Conservation (phyloP, 2,113 vertebrate species). For the Agapornis roseicollis region DNA sequence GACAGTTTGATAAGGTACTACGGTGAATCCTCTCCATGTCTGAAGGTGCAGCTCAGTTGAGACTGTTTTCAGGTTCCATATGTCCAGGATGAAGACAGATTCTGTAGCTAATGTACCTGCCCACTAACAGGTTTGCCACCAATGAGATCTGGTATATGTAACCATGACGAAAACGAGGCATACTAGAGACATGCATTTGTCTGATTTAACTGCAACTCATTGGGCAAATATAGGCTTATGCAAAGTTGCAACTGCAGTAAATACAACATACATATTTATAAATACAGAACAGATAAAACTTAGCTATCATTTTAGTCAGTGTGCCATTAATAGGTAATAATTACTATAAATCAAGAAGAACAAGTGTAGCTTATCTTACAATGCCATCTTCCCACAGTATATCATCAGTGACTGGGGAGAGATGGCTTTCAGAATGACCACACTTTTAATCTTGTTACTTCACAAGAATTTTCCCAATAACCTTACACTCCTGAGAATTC, state of each 20-base stretch:
- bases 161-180: neutral
- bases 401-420: neutral
- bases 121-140: neutral
- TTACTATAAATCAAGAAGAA: neutral
- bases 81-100: neutral
- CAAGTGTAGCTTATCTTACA: neutral
- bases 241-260: neutral
- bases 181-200: neutral
- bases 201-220: neutral
- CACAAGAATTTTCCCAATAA: neutral
- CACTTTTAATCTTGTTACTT: neutral
- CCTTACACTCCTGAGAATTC: neutral
- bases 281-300: neutral
- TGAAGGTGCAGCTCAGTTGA: neutral
- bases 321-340: neutral
- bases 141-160: neutral
- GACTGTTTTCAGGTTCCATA: neutral
- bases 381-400: neutral
- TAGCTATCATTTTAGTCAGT: neutral
- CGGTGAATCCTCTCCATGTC: neutral
- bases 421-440: neutral
- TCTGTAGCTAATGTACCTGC: neutral
- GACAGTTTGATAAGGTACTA: neutral
- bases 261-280: neutral
- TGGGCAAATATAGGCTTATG: neutral